Conservation (phyloP, 2,888 invertebrate species). For the Kuschelorhynchus macadamiae region DNA sequence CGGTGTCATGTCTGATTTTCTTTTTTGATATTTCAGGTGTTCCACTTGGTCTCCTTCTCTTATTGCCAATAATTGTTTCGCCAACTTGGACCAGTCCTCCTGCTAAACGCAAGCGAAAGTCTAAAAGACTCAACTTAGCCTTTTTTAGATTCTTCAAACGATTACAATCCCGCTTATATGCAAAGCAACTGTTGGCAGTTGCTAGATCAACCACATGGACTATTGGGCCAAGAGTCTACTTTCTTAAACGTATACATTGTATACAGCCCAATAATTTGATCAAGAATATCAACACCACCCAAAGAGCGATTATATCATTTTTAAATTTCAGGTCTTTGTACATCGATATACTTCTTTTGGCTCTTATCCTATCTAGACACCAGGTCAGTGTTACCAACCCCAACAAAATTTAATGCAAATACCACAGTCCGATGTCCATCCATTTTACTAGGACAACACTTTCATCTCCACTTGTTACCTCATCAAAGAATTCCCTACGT, state of each 20-base stretch:
- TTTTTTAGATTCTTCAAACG: constrained; percentile 6
- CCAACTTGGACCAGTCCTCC: constrained; percentile 18
- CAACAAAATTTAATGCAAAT: constrained; percentile 36
- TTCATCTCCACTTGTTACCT: constrained; percentile 47
- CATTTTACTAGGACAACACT: constrained; percentile 34
- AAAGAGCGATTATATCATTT: constrained; percentile 54
- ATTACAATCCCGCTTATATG: constrained; percentile 12
- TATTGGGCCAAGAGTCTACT: constrained; percentile 40
- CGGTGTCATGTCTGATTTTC: background rate
- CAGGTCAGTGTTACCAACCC: constrained; percentile 20
- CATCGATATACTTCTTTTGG: constrained; percentile 46
- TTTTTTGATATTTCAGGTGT: too few species aligned
- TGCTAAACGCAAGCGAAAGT: constrained; percentile 5
- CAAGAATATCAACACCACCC: constrained; percentile 59
- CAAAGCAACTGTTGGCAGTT: constrained; percentile 12
- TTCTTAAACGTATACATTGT: constrained; percentile 52
- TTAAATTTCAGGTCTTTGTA: constrained; percentile 52
- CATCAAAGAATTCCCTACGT: constrained; percentile 42
- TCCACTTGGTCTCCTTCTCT: too few species aligned
- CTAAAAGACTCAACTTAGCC: constrained; percentile 12
- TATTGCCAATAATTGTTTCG: too few species aligned
- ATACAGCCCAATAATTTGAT: constrained; percentile 56
- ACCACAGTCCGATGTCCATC: constrained; percentile 52
- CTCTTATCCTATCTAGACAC: constrained; percentile 31
- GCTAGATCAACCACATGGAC: background rate